Percentiles rank a stretch among this genome's conserved stretches.
phyloP scores from a whole-genome alignment of 2,888 invertebrate genomes.

The Arge pagana region DNA sequence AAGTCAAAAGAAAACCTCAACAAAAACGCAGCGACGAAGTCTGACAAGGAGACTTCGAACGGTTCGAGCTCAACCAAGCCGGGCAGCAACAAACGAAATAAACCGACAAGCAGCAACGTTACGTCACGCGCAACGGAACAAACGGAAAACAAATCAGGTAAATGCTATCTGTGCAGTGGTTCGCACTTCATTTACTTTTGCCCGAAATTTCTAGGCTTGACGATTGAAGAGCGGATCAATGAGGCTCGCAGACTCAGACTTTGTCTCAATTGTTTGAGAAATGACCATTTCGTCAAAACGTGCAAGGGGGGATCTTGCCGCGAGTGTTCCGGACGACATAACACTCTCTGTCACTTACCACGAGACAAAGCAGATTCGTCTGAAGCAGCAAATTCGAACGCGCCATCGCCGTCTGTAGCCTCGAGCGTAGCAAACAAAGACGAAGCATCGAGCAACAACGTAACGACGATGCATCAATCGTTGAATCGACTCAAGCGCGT shows the following conservation, averaged over 20 bases:
- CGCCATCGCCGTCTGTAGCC: too few species aligned
- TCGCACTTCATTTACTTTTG: background rate
- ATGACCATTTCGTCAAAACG: conserved; percentile 1
- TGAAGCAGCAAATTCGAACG: too few species aligned
- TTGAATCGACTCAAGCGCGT: conserved; percentile 17
- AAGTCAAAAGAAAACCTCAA: too few species aligned
- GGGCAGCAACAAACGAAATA: too few species aligned
- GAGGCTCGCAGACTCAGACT: background rate
- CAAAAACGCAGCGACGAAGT: too few species aligned
- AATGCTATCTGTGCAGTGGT: background rate
- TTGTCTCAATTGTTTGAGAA: background rate
- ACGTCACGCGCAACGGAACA: conserved; percentile 4
- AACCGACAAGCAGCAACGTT: too few species aligned
- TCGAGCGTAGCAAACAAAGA: too few species aligned
- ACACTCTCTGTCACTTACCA: conserved; percentile 15
- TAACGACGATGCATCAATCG: conserved; percentile 14
- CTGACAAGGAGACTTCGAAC: conserved; percentile 1
- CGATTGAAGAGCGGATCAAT: background rate
- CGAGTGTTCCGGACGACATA: background rate
- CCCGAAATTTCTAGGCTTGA: background rate
- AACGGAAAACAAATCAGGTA: too few species aligned
- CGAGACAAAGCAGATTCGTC: conserved; percentile 4
- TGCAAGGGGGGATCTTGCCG: background rate
- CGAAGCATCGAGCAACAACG: conserved; percentile 14
- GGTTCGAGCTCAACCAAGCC: background rate